Conservation (phyloP, 2,797 vertebrate genomes). For the Hapalemur alaotrensis region DNA sequence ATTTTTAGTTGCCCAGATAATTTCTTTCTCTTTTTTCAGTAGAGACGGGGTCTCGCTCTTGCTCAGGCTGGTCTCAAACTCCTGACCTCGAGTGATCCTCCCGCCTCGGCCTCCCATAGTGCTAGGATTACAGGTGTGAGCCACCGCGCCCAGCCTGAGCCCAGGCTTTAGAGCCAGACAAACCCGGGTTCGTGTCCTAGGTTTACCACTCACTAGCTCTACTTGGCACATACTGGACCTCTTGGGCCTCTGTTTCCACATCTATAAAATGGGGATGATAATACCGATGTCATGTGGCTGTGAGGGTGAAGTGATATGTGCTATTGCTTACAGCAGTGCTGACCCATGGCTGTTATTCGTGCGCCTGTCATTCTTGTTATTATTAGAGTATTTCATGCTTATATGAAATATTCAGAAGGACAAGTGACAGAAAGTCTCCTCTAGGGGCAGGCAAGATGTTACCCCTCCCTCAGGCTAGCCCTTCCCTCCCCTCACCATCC, state of each 20-base stretch:
- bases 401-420: neutral
- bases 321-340: neutral
- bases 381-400: neutral
- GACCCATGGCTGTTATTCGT: neutral
- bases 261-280: neutral
- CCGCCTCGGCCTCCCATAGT: no score
- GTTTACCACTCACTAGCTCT: neutral
- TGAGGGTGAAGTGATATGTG: accelerated
- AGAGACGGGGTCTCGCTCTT: no score
- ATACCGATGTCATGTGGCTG: no score
- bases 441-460: neutral
- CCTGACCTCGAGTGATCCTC: no score
- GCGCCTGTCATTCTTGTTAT: neutral
- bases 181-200: neutral
- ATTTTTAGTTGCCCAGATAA: no score
- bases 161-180: neutral
- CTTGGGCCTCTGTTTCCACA: neutral
- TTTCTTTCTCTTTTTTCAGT: no score
- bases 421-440: neutral
- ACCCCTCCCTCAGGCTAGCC: neutral
- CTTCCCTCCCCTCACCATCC: neutral
- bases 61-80: no score
- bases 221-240: neutral
- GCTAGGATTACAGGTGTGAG: no score
- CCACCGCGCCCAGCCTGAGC: neutral